Evolutionary conservation across 2,113 vertebrate species (phyloP), one percentile per base, ranked within the genome.

Genomic region (Lonchura striata): DNA sequence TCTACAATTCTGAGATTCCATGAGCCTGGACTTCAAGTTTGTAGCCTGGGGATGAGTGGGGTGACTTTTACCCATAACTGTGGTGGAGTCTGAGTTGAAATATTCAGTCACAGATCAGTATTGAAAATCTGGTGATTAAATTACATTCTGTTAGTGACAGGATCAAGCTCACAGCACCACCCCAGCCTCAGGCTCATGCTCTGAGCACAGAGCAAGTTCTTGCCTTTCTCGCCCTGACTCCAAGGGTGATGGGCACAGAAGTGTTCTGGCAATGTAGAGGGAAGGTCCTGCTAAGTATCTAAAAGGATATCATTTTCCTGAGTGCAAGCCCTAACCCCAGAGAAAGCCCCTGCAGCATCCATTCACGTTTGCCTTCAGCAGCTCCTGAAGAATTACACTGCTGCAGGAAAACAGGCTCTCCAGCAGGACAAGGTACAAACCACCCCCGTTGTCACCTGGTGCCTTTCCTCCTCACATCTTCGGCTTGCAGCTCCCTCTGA

Each of bases 31-130:
- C 12, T 63, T 85, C 15, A 19, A 18, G 21, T 42, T 16, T 81
- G 33, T 9, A 88, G 22, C 28, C 30, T 6, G 3, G 15, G 10
- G 41, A 70, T 7, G 9, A 50, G 17, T 10, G 9, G 12, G 21
- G 44, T 0, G 0, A 57, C 35, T 79, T 81, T 21, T 22, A 41
- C 9, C 20, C 22, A 2, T 21, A 47, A 25, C 1, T 3, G 0
- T 28, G n/a, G 4, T 0, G 0, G 1, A 56, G 22, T 41, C 37
- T 35, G n/a, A 69, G 20, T 37, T 64, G 31, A 37, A 87, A 68
- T 69, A 52, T 37, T 75, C 23, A 82, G 7, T 42, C 41, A 28
- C 5, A 20, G 52, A 18, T 7, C 30, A 10, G 11, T 42, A 57
- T 5, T 61, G 41, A 68, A 92, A 85, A 53, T 3, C 21, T 80